Evolutionary conservation across 2,797 vertebrate species (phyloP).

Genomic region (Danio choprae): DNA sequence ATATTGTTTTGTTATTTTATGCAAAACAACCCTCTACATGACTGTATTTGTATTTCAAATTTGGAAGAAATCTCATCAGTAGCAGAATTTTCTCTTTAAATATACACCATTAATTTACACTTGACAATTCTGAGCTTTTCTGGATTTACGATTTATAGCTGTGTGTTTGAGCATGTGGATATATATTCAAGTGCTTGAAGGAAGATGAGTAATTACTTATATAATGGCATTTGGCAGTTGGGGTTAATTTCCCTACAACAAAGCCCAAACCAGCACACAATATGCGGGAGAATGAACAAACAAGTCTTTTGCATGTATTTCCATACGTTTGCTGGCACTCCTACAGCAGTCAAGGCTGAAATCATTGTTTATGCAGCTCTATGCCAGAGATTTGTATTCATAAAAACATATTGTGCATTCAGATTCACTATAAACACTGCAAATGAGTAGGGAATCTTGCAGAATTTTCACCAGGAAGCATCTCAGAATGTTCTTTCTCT

Average conservation of each 20-base stretch:
- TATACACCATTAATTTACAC: too few relatives aligned
- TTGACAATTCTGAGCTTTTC: too few relatives aligned
- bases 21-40: too few relatives aligned
- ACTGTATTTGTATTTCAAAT: too few relatives aligned
- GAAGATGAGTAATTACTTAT: constrained; percentile 20
- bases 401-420: background rate
- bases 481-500: background rate
- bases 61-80: too few relatives aligned
- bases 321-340: constrained; percentile 35
- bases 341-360: constrained; percentile 8
- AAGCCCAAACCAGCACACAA: constrained; percentile 38
- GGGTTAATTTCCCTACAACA: constrained; percentile 55
- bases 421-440: constrained; percentile 4
- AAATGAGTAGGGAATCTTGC: background rate
- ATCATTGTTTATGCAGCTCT: constrained; percentile 10
- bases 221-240: constrained; percentile 31
- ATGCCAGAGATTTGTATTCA: background rate
- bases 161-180: too few relatives aligned
- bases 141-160: too few relatives aligned
- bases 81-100: too few relatives aligned
- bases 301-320: constrained; percentile 56
- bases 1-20: too few relatives aligned
- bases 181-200: background rate
- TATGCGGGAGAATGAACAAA: constrained; percentile 44
- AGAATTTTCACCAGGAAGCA: constrained; percentile 3